phyloP scores from a whole-genome alignment of 2,888 invertebrate species.

The Molanna angustata region DNA sequence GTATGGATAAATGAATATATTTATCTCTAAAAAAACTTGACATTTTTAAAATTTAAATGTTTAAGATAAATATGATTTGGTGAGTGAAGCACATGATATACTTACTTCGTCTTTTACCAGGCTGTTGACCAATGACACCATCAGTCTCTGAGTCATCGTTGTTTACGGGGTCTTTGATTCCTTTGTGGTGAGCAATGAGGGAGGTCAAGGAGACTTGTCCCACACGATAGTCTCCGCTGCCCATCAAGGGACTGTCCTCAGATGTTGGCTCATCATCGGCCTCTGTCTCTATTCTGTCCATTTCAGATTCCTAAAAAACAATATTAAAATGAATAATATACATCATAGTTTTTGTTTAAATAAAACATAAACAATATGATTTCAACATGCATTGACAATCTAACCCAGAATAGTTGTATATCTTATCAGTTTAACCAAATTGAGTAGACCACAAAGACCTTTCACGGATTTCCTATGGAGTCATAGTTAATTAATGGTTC shows the following conservation, averaged over 20 bases:
- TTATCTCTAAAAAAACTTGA: no score
- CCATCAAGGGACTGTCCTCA: conserved; percentile 53
- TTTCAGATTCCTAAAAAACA: conserved; percentile 32
- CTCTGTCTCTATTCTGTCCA: conserved; percentile 43
- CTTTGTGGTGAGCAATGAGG: not conserved
- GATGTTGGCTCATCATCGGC: conserved; percentile 46
- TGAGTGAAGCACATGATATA: not conserved
- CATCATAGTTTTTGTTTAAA: no score
- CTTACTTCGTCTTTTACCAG: conserved; percentile 40
- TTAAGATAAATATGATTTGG: not conserved
- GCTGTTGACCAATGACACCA: conserved; percentile 45
- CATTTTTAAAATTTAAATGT: no score
- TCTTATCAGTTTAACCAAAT: no score
- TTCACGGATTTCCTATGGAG: no score
- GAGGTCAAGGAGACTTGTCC: conserved; percentile 1
- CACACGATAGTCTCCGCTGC: conserved; percentile 35
- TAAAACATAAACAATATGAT: no score
- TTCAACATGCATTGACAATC: no score
- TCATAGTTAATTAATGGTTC: no score
- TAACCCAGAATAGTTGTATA: no score
- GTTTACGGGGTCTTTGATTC: not conserved
- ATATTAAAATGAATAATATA: not conserved
- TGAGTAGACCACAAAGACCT: no score
- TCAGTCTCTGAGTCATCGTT: conserved; percentile 38
- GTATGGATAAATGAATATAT: no score